Conservation (phyloP, 2,797 vertebrate genomes). For the Dryobates pubescens region DNA sequence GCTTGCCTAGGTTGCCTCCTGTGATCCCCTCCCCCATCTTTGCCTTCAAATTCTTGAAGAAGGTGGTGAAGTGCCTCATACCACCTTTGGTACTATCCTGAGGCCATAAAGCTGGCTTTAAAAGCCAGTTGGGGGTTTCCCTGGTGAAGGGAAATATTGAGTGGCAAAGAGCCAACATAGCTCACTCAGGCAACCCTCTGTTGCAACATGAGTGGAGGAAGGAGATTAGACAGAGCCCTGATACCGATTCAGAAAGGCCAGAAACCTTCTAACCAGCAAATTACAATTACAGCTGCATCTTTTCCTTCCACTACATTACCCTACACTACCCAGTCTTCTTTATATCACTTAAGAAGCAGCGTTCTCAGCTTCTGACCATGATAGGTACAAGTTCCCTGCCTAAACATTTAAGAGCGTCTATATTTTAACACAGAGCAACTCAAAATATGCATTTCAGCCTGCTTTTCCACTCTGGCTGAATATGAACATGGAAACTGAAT, state of each 20-base stretch:
- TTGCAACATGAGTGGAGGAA: slow-evolving; percentile 60
- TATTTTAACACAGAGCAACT: neutral
- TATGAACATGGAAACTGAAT: neutral
- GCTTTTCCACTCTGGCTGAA: neutral
- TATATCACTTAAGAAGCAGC: neutral
- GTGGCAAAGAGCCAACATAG: slow-evolving; percentile 63
- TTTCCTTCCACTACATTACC: neutral
- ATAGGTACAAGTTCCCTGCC: neutral
- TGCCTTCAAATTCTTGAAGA: slow-evolving; percentile 36
- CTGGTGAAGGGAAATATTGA: slow-evolving; percentile 65
- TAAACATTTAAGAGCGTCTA: neutral
- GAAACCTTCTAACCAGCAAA: slow-evolving; percentile 27
- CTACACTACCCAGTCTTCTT: neutral
- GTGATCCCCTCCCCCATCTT: neutral
- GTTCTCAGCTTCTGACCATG: neutral
- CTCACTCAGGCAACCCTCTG: slow-evolving; percentile 58
- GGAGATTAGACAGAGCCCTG: slow-evolving; percentile 46
- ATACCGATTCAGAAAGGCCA: slow-evolving; percentile 41
- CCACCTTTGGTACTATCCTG: slow-evolving; percentile 12
- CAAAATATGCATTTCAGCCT: neutral
- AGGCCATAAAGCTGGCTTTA: slow-evolving; percentile 33
- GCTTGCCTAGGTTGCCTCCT: neutral
- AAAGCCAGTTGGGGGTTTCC: slow-evolving; percentile 63
- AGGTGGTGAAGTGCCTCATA: neutral
- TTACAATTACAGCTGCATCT: slow-evolving; percentile 37